A percentile compares a stretch with the other conserved stretches of the same genome.
Evolutionary conservation across 2,113 vertebrate genomes (phyloP).

Genomic region (Spea multiplicata): DNA sequence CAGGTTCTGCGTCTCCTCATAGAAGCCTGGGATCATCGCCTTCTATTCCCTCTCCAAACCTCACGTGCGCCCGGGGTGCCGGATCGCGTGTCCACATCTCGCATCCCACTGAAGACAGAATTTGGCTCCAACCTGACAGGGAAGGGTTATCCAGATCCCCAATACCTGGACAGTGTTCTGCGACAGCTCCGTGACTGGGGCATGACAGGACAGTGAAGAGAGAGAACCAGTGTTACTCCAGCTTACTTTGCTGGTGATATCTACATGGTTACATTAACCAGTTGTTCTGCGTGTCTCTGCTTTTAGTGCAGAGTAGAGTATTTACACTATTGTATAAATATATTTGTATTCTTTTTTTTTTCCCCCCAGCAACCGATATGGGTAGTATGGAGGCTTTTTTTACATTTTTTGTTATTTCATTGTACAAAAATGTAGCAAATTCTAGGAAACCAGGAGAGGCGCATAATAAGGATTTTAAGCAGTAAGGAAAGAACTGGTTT

Average conservation of each 20-base stretch:
- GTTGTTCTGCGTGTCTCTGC: constrained; percentile 21
- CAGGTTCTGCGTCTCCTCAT: constrained; percentile 73
- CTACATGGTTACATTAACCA: constrained; percentile 42
- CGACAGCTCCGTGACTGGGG: constrained; percentile 89
- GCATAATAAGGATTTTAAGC: neutral
- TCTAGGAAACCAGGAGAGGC: no score
- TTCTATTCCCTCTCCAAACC: constrained; percentile 75
- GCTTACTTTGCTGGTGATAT: constrained; percentile 1
- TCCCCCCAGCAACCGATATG: neutral
- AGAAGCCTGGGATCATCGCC: constrained; percentile 72
- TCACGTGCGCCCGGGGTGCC: constrained; percentile 74
- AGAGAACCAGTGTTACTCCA: neutral
- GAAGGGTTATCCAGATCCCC: constrained; percentile 72
- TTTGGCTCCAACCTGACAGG: constrained; percentile 78
- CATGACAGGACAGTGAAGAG: constrained; percentile 66
- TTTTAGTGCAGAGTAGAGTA: constrained; percentile 41
- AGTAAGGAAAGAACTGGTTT: neutral
- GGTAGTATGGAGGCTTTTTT: constrained; percentile 10
- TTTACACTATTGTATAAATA: constrained; percentile 31
- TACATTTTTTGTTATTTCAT: neutral
- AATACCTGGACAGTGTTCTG: constrained; percentile 53
- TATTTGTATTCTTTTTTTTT: constrained; percentile 12
- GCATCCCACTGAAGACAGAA: constrained; percentile 77
- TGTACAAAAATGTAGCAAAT: neutral
- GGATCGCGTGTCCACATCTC: constrained; percentile 76